Conservation (phyloP, 2,113 vertebrate species). For the Phylloscopus whistleri region DNA sequence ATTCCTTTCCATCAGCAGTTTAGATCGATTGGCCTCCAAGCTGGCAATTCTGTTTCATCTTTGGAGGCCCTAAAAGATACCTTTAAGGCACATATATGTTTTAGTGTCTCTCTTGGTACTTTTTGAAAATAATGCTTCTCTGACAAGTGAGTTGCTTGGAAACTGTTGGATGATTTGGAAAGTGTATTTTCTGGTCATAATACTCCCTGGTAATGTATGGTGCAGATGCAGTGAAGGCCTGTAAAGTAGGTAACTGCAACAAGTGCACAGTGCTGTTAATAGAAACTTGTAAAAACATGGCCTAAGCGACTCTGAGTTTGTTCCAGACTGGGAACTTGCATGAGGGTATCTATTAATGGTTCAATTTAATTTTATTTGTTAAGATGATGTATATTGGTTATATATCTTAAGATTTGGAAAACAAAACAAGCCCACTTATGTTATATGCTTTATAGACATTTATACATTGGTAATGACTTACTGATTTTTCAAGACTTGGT, state of each 20-base stretch:
- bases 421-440: accelerated
- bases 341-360: neutral
- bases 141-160: neutral
- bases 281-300: neutral
- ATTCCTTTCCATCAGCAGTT: neutral
- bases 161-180: neutral
- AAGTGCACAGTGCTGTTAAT: neutral
- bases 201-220: neutral
- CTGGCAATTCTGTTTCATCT: neutral
- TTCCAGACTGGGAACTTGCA: neutral
- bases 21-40: neutral
- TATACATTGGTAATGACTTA: neutral
- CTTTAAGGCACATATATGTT: neutral
- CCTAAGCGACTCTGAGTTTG: neutral
- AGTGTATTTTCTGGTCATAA: neutral
- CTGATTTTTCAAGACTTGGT: neutral
- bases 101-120: neutral
- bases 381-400: neutral
- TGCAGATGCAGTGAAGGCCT: neutral
- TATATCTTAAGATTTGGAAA: neutral
- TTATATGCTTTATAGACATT: neutral
- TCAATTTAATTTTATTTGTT: neutral
- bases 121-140: neutral
- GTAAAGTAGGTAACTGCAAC: neutral
- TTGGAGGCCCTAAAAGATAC: neutral